Conservation (phyloP, 2,888 invertebrate species). For the Cyaniris semiargus region DNA sequence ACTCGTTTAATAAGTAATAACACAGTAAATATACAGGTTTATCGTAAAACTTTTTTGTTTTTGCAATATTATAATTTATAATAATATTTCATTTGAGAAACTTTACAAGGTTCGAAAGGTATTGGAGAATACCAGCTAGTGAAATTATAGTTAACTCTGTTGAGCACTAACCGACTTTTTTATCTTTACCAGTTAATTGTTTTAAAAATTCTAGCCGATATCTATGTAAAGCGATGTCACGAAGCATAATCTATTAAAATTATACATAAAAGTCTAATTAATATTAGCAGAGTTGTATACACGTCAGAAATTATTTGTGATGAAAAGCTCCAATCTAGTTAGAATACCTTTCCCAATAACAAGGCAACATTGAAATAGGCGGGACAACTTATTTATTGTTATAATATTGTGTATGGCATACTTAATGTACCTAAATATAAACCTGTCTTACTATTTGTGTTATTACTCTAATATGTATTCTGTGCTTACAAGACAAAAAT, state of each 20-base stretch:
- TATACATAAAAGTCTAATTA: background rate
- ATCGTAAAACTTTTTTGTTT: background rate
- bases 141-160: background rate
- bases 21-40: background rate
- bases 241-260: background rate
- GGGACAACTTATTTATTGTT: background rate
- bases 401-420: too few relatives aligned
- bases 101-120: background rate
- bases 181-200: background rate
- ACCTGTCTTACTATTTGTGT: background rate
- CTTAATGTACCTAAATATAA: background rate
- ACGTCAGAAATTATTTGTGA: background rate
- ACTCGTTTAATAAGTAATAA: background rate
- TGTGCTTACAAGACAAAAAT: too few relatives aligned
- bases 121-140: too few relatives aligned
- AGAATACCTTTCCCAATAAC: slow-evolving; percentile 8
- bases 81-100: background rate
- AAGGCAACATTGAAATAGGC: background rate
- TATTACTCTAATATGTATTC: too few relatives aligned
- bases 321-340: background rate
- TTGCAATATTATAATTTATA: background rate
- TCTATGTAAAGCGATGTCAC: background rate
- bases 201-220: background rate
- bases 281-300: too few relatives aligned
- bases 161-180: background rate